Evolutionary conservation across 2,888 invertebrate species (phyloP), one percentile per base, ranked within the genome.

Genomic region (Acheta domesticus): DNA sequence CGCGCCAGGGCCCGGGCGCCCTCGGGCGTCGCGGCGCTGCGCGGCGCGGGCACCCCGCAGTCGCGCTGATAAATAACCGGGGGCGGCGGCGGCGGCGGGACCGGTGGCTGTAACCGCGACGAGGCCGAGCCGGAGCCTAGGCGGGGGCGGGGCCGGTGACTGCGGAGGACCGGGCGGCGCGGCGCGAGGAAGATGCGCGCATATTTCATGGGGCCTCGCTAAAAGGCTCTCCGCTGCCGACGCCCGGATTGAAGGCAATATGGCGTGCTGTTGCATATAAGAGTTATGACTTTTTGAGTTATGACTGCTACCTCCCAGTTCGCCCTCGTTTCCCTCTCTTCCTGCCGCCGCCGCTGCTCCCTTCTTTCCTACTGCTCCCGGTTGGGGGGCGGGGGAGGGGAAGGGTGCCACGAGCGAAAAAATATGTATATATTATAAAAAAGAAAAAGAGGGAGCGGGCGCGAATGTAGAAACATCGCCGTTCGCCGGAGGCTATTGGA

Each of bases 281-380:
- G 79, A 79, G 62, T 79, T 77, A 79, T 79, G 49, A 77, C 79
- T 77, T 79, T 77, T 77, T 79, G 79, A 79, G 74, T 77, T 77
- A 79, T 74, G 77, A 77, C 74, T 74, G 36, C 36, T 36, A 36
- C 36, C 36, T 36, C 36, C 36, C 36, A 36, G 36, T 36, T 36
- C 36, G 36, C 36, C 36, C 36, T 36, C 36, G 36, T 36, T 36
- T 36, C 36, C 36, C 36, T 36, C 36, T 36, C 36, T 36, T 36
- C 36, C 36, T 36, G 36, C 36, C 8, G 36, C 36, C 8, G 36
- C 36, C 36, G 36, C 36, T 36, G 36, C 36, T 36, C 36, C 36
- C 36, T 36, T 36, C 36, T 36, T 36, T 8, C 8, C 36, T 8
- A 8, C 36, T 36, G 36, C 36, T 36, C 36, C 0, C 36, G 36